Evolutionary conservation across 2,797 vertebrate species (phyloP).

Genomic region (Aselliscus stoliczkanus): DNA sequence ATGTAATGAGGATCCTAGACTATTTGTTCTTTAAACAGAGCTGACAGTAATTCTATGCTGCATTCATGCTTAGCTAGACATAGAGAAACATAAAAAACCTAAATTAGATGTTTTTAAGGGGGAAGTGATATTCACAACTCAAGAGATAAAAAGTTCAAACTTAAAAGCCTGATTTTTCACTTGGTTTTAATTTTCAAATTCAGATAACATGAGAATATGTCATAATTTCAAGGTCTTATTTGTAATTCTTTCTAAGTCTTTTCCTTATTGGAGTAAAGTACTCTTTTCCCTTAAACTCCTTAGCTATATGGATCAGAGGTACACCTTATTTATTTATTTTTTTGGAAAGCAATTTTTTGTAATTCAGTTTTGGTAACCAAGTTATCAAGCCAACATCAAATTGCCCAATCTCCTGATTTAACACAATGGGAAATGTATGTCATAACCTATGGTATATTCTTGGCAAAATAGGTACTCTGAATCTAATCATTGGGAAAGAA

Average conservation of each 20-base stretch:
- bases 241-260: background rate
- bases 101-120: background rate
- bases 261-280: background rate
- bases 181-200: background rate
- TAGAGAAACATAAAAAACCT: background rate
- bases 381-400: background rate
- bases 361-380: background rate
- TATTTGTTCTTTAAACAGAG: background rate
- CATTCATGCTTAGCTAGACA: background rate
- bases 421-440: background rate
- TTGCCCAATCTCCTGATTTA: background rate
- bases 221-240: background rate
- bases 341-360: background rate
- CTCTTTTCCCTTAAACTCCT: background rate
- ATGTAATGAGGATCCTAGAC: background rate
- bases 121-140: background rate
- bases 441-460: background rate
- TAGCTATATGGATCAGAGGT: background rate
- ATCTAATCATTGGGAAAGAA: background rate
- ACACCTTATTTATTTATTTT: background rate
- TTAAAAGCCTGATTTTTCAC: background rate
- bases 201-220: background rate
- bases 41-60: background rate
- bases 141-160: background rate
- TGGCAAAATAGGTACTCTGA: background rate